These are phyloP conservation scores for Hyperopisus bebe DNA, from an alignment of 2,113 vertebrate genomes.

Conservation along the genomic window DNA sequence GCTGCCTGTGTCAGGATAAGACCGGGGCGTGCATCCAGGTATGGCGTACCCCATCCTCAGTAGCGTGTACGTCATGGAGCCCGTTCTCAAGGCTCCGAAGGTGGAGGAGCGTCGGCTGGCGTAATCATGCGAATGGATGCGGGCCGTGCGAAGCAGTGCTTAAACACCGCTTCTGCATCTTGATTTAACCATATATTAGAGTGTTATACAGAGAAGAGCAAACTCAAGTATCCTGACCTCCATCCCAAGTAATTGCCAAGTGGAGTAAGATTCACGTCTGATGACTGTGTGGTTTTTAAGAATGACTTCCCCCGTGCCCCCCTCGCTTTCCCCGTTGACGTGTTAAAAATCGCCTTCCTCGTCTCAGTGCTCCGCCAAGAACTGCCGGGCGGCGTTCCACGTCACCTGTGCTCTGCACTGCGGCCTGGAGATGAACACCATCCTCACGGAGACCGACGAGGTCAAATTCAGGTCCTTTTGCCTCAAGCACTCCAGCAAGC, in stretches of 20 bases:
- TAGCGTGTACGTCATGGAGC: neutral
- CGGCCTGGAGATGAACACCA: conserved; percentile 88
- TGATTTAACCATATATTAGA: neutral
- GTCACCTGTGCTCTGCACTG: conserved; percentile 88
- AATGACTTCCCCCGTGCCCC: neutral
- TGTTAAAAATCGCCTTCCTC: neutral
- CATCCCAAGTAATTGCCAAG: neutral
- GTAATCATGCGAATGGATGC: neutral
- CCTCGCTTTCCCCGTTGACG: neutral
- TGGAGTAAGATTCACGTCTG: neutral
- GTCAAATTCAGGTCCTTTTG: conserved; percentile 97
- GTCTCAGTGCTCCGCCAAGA: conserved; percentile 87
- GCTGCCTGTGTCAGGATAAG: conserved; percentile 92
- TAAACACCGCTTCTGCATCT: neutral
- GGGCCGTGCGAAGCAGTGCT: neutral
- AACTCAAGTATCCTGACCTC: neutral
- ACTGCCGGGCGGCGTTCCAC: conserved; percentile 90
- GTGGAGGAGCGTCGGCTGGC: neutral
- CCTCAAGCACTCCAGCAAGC: conserved; percentile 72
- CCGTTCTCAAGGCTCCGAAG: neutral
- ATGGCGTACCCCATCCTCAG: neutral
- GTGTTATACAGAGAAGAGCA: neutral
- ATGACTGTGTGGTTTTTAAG: neutral
- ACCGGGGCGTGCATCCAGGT: conserved; percentile 96
- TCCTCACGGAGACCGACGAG: conserved; percentile 84